Percentiles rank a stretch among this genome's conserved stretches.
phyloP scores from a whole-genome alignment of 2,797 vertebrate species.

The Hoplostethus mediterraneus region DNA sequence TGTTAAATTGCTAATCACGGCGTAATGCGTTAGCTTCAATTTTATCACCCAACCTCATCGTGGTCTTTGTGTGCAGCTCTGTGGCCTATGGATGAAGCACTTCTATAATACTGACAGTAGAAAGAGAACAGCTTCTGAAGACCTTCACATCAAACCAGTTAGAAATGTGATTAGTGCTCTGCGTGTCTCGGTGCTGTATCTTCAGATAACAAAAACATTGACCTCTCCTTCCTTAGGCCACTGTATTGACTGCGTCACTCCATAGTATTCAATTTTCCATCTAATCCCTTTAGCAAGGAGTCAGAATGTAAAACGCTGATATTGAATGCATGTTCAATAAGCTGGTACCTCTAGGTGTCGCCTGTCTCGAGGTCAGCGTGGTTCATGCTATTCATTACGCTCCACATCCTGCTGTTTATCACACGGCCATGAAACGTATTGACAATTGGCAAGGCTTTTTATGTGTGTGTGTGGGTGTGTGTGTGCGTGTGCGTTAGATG shows the following conservation, averaged over 20 bases:
- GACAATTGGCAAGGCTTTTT: constrained; percentile 7
- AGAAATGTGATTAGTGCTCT: neutral
- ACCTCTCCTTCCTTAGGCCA: neutral
- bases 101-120: neutral
- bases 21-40: neutral
- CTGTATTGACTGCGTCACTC: neutral
- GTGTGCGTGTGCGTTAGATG: neutral
- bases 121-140: neutral
- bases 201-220: neutral
- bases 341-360: neutral
- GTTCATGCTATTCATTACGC: constrained; percentile 16
- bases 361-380: constrained; percentile 12
- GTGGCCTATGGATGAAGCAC: neutral
- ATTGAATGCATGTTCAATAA: neutral
- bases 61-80: neutral
- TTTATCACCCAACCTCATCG: constrained; percentile 31
- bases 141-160: too few species aligned
- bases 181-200: neutral
- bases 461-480: neutral
- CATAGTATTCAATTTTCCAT: neutral
- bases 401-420: constrained; percentile 12
- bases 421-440: constrained; percentile 8
- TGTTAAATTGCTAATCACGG: constrained; percentile 33
- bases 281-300: neutral
- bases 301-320: neutral